phyloP scores from a whole-genome alignment of 1,140 invertebrate genomes.

The Drosophila tropicalis region DNA sequence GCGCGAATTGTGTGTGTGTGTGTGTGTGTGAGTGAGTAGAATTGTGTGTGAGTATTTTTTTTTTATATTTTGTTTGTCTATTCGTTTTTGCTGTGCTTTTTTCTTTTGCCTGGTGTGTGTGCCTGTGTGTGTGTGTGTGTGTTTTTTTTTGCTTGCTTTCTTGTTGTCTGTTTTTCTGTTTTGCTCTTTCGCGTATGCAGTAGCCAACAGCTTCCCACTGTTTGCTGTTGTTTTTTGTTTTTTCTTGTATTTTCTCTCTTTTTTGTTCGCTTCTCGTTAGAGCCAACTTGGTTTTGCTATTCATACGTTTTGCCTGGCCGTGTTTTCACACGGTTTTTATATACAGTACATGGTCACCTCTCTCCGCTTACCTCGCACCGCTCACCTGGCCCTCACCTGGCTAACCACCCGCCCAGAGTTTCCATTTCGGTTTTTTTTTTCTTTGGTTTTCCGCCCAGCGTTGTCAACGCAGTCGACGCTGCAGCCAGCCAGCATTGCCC shows the following conservation, averaged over 20 bases:
- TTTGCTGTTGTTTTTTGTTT: slow-evolving; percentile 1
- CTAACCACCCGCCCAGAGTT: background rate
- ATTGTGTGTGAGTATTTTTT: slow-evolving; percentile 8
- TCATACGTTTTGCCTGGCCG: slow-evolving; percentile 61
- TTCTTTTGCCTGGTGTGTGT: slow-evolving; percentile 17
- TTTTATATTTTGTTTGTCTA: slow-evolving; percentile 28
- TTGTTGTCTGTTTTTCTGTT: slow-evolving; percentile 40
- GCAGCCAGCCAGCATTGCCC: slow-evolving; percentile 38
- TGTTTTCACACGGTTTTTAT: slow-evolving; percentile 68
- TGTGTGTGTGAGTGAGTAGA: slow-evolving; percentile 12
- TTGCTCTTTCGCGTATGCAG: slow-evolving; percentile 19
- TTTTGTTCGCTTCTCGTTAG: slow-evolving; percentile 20
- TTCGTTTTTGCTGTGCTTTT: slow-evolving; percentile 8
- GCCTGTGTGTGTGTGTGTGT: background rate
- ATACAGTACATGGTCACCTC: slow-evolving; percentile 38
- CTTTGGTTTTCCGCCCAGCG: slow-evolving; percentile 19
- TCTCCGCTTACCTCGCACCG: slow-evolving; percentile 16
- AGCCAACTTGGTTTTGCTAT: slow-evolving; percentile 50
- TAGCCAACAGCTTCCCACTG: slow-evolving; percentile 23
- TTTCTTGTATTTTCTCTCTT: background rate
- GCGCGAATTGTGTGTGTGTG: slow-evolving; percentile 20
- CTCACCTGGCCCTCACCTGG: slow-evolving; percentile 3
- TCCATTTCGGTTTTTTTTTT: slow-evolving; percentile 1
- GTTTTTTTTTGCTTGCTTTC: slow-evolving; percentile 12
- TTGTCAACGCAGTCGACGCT: slow-evolving; percentile 45